Evolutionary conservation across 1,140 invertebrate species (phyloP), one percentile per base, ranked within the genome.

Genomic region (Drosophila persimilis): DNA sequence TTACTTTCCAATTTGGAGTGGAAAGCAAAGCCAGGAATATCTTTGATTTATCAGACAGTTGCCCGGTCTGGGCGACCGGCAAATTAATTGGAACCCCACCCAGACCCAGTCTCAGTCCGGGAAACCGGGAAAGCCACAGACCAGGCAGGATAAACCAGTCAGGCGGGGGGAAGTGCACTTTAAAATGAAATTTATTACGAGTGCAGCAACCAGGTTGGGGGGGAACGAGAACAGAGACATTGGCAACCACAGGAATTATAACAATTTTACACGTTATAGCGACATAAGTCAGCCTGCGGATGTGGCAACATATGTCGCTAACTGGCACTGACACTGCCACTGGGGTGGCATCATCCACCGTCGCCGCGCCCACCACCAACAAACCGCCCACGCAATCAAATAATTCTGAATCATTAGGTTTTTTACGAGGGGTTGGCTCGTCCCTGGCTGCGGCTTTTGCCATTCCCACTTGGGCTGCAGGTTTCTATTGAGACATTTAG

Each of bases 381-480:
- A 83, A 78, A 73, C 78, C 89, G 81, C 89, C 89, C 89, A 90
- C 89, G 83, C 89, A 90, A 90, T 90, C 84, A 89, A 90, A 90
- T 86, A 72, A 80, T 84, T 89, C 81, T 74, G 64, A 80, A 74
- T 89, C 80, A 90, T 90, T 90, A 83, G 71, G 72, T 89, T 85
- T 73, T 78, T 75, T 75, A 80, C 66, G 22, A 59, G 41, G 52
- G 61, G 73, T 55, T 77, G 73, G 61, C 35, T 39, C 4, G 35
- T 39, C 35, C 35, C 11, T 39, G 11, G 35, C 35, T 39, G 35
- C 35, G 6, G n/a, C 11, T n/a, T 20, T 22, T 15, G 26, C 44
- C 65, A 24, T 47, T 56, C 46, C 8, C 6, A 9, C 17, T 44
- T 13, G 35, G 35, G 11, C 13, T 13, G 35, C 56, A 26, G 51